Percentiles rank a stretch among this genome's conserved stretches.
Evolutionary conservation across 1,140 invertebrate genomes (phyloP).

Genomic region (Ceratosolen fusciceps): DNA sequence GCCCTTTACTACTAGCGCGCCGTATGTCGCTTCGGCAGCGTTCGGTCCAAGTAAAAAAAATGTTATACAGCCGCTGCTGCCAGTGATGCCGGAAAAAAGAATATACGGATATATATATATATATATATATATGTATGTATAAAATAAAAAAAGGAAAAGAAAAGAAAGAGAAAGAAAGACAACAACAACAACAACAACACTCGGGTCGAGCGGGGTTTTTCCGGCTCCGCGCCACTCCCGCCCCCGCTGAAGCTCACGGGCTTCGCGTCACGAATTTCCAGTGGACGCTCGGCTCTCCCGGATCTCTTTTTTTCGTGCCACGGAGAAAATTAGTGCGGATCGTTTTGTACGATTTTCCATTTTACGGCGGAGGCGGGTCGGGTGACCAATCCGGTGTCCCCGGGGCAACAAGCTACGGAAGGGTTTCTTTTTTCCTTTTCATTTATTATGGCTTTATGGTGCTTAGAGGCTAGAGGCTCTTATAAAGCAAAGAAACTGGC

Average conservation of each 20-base stretch:
- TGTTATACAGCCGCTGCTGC: conserved; percentile 25
- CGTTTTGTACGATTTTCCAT: conserved; percentile 33
- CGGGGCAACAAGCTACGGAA: background rate
- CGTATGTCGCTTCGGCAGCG: conserved; percentile 41
- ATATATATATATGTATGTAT: no score
- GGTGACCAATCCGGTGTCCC: no score
- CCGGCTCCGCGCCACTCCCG: conserved; percentile 29
- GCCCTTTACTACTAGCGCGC: conserved; percentile 18
- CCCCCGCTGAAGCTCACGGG: background rate
- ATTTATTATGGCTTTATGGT: background rate
- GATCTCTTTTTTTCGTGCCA: background rate
- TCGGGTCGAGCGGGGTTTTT: background rate
- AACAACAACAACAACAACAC: background rate
- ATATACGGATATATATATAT: no score
- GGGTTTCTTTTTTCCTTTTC: background rate
- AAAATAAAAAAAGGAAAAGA: no score
- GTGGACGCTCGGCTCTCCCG: conserved; percentile 35
- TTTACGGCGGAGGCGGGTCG: conserved; percentile 7
- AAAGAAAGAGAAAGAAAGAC: no score
- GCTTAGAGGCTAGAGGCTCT: background rate
- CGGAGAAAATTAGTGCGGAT: conserved; percentile 16
- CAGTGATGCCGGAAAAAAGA: conserved; percentile 16
- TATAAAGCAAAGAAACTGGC: background rate
- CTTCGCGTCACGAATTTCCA: conserved; percentile 28
- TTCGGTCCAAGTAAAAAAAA: conserved; percentile 2